Evolutionary conservation across 1,140 invertebrate species (phyloP), one percentile per base, ranked within the genome.

Genomic region (Meloidogyne chitwoodi): DNA sequence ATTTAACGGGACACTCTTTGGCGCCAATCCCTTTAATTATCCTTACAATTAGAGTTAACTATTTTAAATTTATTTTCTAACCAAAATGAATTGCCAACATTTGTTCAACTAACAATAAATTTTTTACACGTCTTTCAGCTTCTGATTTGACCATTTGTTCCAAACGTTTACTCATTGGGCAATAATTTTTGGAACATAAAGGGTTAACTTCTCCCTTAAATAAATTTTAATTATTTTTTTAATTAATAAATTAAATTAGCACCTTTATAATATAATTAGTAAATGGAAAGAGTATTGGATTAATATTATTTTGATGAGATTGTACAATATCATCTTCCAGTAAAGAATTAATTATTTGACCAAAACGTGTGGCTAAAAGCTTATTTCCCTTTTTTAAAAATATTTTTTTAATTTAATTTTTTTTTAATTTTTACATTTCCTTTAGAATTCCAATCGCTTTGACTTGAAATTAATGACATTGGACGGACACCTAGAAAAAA

Each of bases 391-490:
- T 31, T 8, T 16, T 27, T 27, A 14, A 65, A 65, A 65, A 65
- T 11, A 5, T 27, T 16, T n/a, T 65, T 16, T 2, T 2, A 27
- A n/a, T n/a, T 16, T 16, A 27, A 27, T 19, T 29, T 65, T 29
- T 16, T 16, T 29, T 19, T 19, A n/a, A 19, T 38, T n/a, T n/a
- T 67, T 41, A 41, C 65, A 31, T 34, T 41, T 67, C 65, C 65
- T n/a, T 67, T 41, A 31, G 38, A 31, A 31, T 31, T 41, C 65
- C 65, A 67, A 41, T 67, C 65, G 10, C 29, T 41, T 41, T 41
- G 65, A n/a, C 65, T 41, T 41, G 65, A 67, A 41, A 67, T 67
- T 41, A 41, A 41, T 41, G 65, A 41, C 38, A 34, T 67, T 41
- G 65, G 19, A 31, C 38, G 65, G 8, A 67, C 38, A 31, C 65